Evolutionary conservation across 2,113 vertebrate species (phyloP).

Genomic region (Ramphastos sulfuratus): DNA sequence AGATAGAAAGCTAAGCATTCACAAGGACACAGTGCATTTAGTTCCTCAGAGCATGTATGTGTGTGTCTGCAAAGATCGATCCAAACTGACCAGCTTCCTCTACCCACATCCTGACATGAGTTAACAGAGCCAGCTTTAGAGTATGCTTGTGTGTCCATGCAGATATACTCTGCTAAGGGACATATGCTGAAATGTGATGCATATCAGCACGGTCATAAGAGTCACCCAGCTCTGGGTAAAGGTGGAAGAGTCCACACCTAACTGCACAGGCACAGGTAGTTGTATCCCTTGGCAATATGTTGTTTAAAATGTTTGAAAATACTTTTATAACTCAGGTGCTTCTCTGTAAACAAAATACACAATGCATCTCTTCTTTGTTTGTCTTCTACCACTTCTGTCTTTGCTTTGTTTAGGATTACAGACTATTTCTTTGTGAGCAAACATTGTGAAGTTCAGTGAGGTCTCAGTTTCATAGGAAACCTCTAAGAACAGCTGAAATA

Average conservation of each 20-base stretch:
- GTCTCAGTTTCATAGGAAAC: neutral
- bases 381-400: neutral
- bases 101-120: neutral
- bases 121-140: neutral
- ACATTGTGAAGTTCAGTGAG: neutral
- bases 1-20: neutral
- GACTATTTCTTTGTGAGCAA: neutral
- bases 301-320: neutral
- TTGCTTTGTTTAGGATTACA: neutral
- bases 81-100: neutral
- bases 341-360: neutral
- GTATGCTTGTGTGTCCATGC: neutral
- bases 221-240: neutral
- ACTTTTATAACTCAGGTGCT: neutral
- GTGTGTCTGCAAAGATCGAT: neutral
- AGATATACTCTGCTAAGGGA: neutral
- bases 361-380: neutral
- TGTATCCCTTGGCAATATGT: neutral
- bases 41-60: neutral
- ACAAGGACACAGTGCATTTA: neutral
- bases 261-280: rapidly evolving
- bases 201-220: neutral
- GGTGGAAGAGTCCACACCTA: neutral
- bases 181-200: neutral
- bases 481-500: neutral